Conservation (phyloP, 1,140 invertebrate species). For the Halesus radiatus region DNA sequence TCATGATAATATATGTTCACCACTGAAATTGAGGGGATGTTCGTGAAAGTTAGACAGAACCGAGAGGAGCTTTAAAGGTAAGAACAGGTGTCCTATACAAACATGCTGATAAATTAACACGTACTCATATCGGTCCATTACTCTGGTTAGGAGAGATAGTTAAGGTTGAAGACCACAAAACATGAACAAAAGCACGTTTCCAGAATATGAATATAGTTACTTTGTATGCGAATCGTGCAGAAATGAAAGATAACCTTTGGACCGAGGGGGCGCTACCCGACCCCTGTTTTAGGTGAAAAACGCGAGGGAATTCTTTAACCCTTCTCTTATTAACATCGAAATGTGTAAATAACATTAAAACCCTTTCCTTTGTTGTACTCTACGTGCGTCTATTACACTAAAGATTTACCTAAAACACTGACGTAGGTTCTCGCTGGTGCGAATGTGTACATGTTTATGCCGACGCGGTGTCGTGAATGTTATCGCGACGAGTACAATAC, state of each 20-base stretch:
- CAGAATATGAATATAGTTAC: slow-evolving; percentile 22
- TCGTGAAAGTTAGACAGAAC: neutral
- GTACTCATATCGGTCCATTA: slow-evolving; percentile 28
- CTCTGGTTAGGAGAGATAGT: neutral
- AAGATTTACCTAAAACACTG: neutral
- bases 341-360: slow-evolving; percentile 42
- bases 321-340: slow-evolving; percentile 36
- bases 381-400: slow-evolving; percentile 32
- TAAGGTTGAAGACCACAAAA: slow-evolving; percentile 19
- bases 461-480: too few species aligned
- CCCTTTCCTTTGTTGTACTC: slow-evolving; percentile 35
- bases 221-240: slow-evolving; percentile 31
- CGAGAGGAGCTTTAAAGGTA: neutral
- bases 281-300: slow-evolving; percentile 13
- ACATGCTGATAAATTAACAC: slow-evolving; percentile 26
- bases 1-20: too few species aligned
- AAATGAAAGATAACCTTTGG: slow-evolving; percentile 25
- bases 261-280: slow-evolving; percentile 7
- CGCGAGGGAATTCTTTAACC: slow-evolving; percentile 34
- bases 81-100: slow-evolving; percentile 29
- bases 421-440: slow-evolving; percentile 1
- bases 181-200: slow-evolving; percentile 13
- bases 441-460: too few species aligned
- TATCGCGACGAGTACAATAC: too few species aligned
- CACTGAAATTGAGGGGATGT: too few species aligned